phyloP scores from a whole-genome alignment of 92 coral and sea anemone genomes.

The Siderastrea siderea region DNA sequence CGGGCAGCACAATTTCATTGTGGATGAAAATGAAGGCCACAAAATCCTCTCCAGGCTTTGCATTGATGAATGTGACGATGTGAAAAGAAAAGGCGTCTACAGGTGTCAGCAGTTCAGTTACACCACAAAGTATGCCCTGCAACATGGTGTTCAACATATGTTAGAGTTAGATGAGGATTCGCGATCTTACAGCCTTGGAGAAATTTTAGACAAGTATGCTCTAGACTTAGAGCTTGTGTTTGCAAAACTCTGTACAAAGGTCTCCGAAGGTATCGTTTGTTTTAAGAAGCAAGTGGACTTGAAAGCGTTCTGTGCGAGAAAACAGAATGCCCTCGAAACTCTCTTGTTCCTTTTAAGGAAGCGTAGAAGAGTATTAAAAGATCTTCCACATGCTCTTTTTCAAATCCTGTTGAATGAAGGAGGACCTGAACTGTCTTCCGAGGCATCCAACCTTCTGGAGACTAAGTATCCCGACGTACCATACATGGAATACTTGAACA shows the following conservation, averaged over 20 bases:
- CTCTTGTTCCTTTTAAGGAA: constrained; percentile 3
- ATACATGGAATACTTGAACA: constrained; percentile 5
- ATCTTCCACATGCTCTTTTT: background rate
- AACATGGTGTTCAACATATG: constrained; percentile 37
- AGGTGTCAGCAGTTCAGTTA: background rate
- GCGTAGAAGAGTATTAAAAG: background rate
- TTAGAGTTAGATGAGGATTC: constrained; percentile 9
- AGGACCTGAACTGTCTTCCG: background rate
- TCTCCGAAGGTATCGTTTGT: background rate
- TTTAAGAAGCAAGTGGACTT: background rate
- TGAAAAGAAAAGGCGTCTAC: constrained; percentile 15
- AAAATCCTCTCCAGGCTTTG: constrained; percentile 54
- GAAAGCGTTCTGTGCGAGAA: background rate
- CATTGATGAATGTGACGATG: constrained; percentile 2
- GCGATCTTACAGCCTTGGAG: constrained; percentile 7
- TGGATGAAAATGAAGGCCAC: constrained; percentile 57
- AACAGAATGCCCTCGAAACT: background rate
- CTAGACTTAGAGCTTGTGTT: constrained; percentile 20
- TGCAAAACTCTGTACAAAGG: constrained; percentile 10
- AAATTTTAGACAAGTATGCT: background rate
- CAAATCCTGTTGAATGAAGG: constrained; percentile 16
- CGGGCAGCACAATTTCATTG: constrained; percentile 30
- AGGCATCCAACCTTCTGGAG: background rate
- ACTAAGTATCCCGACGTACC: background rate
- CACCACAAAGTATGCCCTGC: constrained; percentile 14